Percentiles rank a stretch among this genome's conserved stretches.
phyloP scores from a whole-genome alignment of 2,888 invertebrate genomes.

The Cerastis rubricosa region DNA sequence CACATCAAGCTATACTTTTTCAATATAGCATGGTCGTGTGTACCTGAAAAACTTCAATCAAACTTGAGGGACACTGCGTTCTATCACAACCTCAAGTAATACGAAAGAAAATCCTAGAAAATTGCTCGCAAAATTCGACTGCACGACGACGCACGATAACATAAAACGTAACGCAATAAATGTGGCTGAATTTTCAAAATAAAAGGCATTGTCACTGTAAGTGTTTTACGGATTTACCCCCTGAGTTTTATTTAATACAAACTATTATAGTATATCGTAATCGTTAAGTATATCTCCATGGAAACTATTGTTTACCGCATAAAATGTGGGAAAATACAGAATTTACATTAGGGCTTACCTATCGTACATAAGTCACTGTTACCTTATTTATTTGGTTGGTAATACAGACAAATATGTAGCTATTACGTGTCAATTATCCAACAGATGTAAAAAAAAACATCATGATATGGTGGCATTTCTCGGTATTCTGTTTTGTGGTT shows the following conservation, averaged over 20 bases:
- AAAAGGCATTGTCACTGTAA: neutral
- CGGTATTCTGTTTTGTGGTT: neutral
- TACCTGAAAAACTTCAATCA: neutral
- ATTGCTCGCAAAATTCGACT: neutral
- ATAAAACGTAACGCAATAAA: neutral
- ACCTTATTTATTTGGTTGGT: neutral
- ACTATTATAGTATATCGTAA: no score
- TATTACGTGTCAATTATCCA: conserved; percentile 7
- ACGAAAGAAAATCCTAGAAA: neutral
- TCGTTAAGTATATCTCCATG: neutral
- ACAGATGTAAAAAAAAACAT: neutral
- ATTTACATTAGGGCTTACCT: neutral
- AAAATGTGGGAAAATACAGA: conserved; percentile 4
- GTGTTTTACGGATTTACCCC: neutral
- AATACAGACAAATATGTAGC: neutral
- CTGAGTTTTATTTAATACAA: neutral
- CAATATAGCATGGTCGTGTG: no score
- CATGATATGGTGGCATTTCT: neutral
- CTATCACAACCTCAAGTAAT: neutral
- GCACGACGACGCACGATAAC: neutral
- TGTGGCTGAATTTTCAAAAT: neutral
- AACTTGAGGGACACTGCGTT: neutral
- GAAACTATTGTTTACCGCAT: neutral
- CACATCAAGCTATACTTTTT: no score
- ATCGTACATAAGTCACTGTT: neutral